Evolutionary conservation across 2,888 invertebrate species (phyloP).

Genomic region (Lasioglossum lativentre): DNA sequence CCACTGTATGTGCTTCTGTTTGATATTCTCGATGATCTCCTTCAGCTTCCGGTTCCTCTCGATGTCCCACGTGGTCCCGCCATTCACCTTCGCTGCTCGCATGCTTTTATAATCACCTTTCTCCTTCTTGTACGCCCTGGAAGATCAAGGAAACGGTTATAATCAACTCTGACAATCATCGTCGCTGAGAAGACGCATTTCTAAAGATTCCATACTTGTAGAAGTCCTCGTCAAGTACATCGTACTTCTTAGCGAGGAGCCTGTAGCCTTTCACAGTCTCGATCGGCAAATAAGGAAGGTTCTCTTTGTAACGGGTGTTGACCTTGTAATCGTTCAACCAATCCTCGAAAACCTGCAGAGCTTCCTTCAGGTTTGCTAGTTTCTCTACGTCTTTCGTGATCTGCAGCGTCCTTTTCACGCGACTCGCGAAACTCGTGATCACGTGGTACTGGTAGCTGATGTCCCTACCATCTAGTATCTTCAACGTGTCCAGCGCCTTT

Average conservation of each 20-base stretch:
- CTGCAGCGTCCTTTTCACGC: slow-evolving; percentile 86
- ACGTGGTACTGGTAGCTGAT: slow-evolving; percentile 88
- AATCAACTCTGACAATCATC: neutral
- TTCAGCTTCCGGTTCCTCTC: slow-evolving; percentile 89
- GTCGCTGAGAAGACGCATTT: neutral
- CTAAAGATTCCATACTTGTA: slow-evolving; percentile 59
- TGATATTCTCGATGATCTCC: slow-evolving; percentile 86
- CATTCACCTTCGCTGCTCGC: slow-evolving; percentile 87
- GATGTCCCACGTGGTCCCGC: slow-evolving; percentile 90
- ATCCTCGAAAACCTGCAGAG: slow-evolving; percentile 89
- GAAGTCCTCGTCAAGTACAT: slow-evolving; percentile 83
- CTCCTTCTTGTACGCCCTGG: slow-evolving; percentile 87
- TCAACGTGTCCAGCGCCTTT: slow-evolving; percentile 89
- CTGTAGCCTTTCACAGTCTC: slow-evolving; percentile 87
- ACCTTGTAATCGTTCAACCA: slow-evolving; percentile 91
- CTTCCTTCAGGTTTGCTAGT: slow-evolving; percentile 89
- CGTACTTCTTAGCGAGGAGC: slow-evolving; percentile 86
- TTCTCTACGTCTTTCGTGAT: slow-evolving; percentile 91
- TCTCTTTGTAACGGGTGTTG: slow-evolving; percentile 88
- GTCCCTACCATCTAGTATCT: slow-evolving; percentile 88
- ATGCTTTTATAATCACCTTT: slow-evolving; percentile 91
- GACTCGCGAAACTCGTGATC: slow-evolving; percentile 87
- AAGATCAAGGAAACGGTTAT: slow-evolving; percentile 24
- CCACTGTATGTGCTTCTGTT: slow-evolving; percentile 87
- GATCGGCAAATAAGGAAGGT: slow-evolving; percentile 89